Evolutionary conservation across 2,113 vertebrate species (phyloP).

Genomic region (Hemiscyllium ocellatum): DNA sequence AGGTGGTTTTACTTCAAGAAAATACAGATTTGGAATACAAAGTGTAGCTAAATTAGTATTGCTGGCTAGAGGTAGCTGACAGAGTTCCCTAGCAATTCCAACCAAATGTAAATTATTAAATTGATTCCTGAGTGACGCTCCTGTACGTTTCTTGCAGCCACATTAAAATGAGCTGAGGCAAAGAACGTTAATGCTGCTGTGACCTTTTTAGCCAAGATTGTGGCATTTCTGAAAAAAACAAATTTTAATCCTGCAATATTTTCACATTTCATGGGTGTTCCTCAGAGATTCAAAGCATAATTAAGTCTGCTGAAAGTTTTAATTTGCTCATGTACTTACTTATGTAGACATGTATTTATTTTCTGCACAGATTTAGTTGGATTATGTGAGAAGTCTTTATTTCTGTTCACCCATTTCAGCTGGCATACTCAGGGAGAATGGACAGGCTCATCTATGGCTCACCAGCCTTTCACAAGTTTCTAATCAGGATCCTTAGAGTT

Average conservation of each 20-base stretch:
- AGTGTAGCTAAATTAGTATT: not conserved
- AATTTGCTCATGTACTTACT: not conserved
- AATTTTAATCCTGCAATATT: not conserved
- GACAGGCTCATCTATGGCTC: not conserved
- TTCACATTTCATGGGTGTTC: not conserved
- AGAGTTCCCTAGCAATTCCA: not conserved
- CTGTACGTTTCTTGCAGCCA: not conserved
- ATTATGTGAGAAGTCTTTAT: not conserved
- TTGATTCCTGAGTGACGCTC: constrained; percentile 17
- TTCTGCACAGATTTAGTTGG: not conserved
- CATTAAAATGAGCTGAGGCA: constrained; percentile 11
- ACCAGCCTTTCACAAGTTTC: not conserved
- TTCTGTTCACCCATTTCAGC: not conserved
- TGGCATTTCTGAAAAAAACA: not conserved
- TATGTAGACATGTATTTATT: not conserved
- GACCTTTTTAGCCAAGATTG: not conserved
- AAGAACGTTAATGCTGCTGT: constrained; percentile 27
- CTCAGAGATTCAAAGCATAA: not conserved
- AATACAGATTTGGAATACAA: not conserved
- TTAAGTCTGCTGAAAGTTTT: not conserved
- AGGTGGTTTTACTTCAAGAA: not conserved
- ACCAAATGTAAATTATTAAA: constrained; percentile 1
- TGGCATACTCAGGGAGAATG: no score
- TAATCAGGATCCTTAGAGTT: not conserved
- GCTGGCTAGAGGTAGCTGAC: constrained; percentile 16